A percentile compares a stretch with the other conserved stretches of the same genome.
phyloP scores from a whole-genome alignment of 30 jellyfish, hydroid and myxozoan genomes.

The Sanderia malayensis region DNA sequence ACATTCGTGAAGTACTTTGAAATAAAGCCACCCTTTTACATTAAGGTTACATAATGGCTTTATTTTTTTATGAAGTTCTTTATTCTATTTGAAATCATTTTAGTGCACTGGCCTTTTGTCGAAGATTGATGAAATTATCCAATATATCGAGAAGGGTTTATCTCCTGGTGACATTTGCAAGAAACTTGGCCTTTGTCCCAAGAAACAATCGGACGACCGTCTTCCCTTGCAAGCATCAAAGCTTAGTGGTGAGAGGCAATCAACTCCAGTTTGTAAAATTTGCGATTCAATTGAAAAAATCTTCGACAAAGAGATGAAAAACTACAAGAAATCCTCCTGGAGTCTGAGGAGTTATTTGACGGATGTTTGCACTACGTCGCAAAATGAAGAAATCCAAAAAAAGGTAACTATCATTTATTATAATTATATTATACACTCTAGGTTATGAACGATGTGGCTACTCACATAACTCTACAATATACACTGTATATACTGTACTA shows the following conservation, averaged over 20 bases:
- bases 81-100: too few relatives aligned
- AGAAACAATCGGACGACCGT: slow-evolving; percentile 10
- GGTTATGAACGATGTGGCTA: too few relatives aligned
- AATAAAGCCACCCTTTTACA: too few relatives aligned
- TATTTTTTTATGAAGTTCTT: too few relatives aligned
- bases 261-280: background rate
- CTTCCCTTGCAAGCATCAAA: background rate
- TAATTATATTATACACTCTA: too few relatives aligned
- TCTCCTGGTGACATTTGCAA: slow-evolving; percentile 14
- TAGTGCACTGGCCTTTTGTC: slow-evolving; percentile 3
- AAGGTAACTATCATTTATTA: slow-evolving; percentile 6
- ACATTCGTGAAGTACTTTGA: too few relatives aligned
- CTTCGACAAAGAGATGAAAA: slow-evolving; percentile 6
- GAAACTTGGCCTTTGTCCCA: slow-evolving; percentile 24
- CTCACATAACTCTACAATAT: too few relatives aligned
- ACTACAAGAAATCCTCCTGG: background rate
- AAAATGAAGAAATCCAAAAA: slow-evolving; percentile 1
- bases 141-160: slow-evolving; percentile 24
- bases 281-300: slow-evolving; percentile 20
- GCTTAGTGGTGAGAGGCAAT: background rate
- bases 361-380: slow-evolving; percentile 3
- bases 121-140: slow-evolving; percentile 15
- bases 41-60: too few relatives aligned
- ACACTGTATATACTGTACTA: too few relatives aligned
- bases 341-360: background rate